phyloP scores from a whole-genome alignment of 2,797 vertebrate species.

The Aphelocoma californica region DNA sequence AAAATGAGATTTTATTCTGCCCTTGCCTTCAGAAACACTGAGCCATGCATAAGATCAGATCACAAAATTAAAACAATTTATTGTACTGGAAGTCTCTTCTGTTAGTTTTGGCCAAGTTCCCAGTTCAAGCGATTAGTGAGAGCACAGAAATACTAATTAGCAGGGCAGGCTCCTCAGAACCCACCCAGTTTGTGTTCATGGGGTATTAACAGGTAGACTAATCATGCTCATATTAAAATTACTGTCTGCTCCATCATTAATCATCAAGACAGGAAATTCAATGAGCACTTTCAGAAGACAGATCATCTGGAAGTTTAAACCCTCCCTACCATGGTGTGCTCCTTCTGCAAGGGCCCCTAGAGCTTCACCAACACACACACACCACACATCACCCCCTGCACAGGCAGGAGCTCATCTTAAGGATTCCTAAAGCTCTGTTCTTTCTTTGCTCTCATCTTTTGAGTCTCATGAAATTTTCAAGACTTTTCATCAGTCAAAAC shows the following conservation, averaged over 20 bases:
- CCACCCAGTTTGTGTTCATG: slow-evolving; percentile 8
- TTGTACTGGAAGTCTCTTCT: slow-evolving; percentile 68
- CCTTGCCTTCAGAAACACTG: slow-evolving; percentile 53
- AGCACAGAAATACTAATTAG: slow-evolving; percentile 74
- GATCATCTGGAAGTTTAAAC: background rate
- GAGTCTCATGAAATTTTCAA: background rate
- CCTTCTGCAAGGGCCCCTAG: background rate
- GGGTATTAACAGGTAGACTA: slow-evolving; percentile 45
- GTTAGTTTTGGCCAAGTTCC: slow-evolving; percentile 72
- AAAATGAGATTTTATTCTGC: slow-evolving; percentile 58
- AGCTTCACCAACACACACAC: background rate
- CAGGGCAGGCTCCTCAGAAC: slow-evolving; percentile 49
- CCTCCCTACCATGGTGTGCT: background rate
- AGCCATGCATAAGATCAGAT: slow-evolving; percentile 50
- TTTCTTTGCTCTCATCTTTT: background rate
- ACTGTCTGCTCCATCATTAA: background rate
- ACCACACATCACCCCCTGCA: background rate
- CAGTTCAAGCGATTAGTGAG: slow-evolving; percentile 64
- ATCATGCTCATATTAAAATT: slow-evolving; percentile 5
- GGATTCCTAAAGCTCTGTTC: background rate
- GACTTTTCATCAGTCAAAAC: background rate
- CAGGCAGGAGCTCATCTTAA: background rate
- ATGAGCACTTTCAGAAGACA: background rate
- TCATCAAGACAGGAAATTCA: slow-evolving; percentile 23
- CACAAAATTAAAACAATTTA: slow-evolving; percentile 67